phyloP scores from a whole-genome alignment of 2,113 vertebrate species.

The Synchiropus splendidus region DNA sequence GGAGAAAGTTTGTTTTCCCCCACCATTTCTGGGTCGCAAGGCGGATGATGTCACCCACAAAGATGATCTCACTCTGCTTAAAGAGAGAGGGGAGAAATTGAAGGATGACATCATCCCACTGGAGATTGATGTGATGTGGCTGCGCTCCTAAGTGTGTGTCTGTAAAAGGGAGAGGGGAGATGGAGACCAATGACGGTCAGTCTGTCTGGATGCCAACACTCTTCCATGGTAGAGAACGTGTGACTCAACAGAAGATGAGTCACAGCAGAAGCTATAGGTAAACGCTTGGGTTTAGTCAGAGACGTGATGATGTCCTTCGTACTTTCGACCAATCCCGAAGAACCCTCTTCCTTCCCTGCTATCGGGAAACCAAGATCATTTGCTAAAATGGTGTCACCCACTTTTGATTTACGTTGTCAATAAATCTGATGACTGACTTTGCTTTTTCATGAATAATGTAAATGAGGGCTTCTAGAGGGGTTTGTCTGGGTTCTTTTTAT shows the following conservation, averaged over 20 bases:
- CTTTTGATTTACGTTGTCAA: not conserved
- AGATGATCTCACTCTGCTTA: slow-evolving; percentile 48
- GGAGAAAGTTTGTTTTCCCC: no score
- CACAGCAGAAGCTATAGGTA: slow-evolving; percentile 37
- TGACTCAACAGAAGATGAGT: slow-evolving; percentile 32
- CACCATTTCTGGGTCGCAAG: no score
- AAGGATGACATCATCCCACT: slow-evolving; percentile 52
- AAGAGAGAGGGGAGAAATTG: slow-evolving; percentile 26
- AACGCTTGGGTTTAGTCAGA: slow-evolving; percentile 19
- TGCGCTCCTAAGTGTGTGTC: slow-evolving; percentile 4
- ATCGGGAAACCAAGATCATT: not conserved
- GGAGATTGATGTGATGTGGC: slow-evolving; percentile 12
- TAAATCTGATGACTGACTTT: no score
- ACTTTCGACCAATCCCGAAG: no score
- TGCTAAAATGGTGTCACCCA: not conserved
- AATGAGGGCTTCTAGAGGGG: no score
- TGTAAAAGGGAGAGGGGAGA: not conserved
- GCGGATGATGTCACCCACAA: slow-evolving; percentile 37
- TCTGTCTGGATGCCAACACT: not conserved
- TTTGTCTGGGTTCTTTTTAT: no score
- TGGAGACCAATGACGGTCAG: not conserved
- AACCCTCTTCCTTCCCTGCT: no score
- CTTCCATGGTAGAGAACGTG: slow-evolving; percentile 8
- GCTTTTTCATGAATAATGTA: slow-evolving; percentile 25
- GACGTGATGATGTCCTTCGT: slow-evolving; percentile 19